Conservation (phyloP, 2,888 invertebrate genomes). For the Myathropa florea region DNA sequence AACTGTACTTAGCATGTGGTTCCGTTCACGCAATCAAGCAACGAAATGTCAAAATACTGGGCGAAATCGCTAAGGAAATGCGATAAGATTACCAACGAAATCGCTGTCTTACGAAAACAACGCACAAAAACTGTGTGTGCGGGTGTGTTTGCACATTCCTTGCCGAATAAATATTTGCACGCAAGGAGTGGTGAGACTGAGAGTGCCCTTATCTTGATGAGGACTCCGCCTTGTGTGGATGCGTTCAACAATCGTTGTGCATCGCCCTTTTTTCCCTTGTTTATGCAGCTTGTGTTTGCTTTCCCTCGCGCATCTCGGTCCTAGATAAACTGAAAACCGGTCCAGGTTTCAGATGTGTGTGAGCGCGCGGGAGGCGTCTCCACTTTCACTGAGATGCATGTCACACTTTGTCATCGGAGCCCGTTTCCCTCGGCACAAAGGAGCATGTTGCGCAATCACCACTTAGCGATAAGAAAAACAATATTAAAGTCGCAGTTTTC, state of each 20-base stretch:
- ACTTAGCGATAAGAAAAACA: conserved; percentile 44
- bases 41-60: not conserved
- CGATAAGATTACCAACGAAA: conserved; percentile 16
- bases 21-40: not conserved
- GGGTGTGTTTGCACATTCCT: conserved; percentile 17
- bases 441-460: conserved; percentile 11
- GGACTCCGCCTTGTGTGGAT: not conserved
- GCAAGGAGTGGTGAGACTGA: conserved; percentile 9
- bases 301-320: not conserved
- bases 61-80: not conserved
- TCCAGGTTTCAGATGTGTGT: not conserved
- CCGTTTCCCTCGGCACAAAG: not conserved
- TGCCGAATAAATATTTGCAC: conserved; percentile 30
- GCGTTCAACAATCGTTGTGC: not conserved
- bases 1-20: not conserved
- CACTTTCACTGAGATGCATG: not conserved
- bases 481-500: conserved; percentile 34
- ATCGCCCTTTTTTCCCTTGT: not conserved
- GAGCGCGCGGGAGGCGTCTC: not conserved
- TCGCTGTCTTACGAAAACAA: not conserved
- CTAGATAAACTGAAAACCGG: not conserved
- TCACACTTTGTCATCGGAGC: not conserved
- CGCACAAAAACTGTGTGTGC: not conserved
- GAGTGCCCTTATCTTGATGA: conserved; percentile 9
- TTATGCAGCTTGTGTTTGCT: not conserved